Evolutionary conservation across 2,797 vertebrate genomes (phyloP).

Genomic region (Sebastes aleutianus): DNA sequence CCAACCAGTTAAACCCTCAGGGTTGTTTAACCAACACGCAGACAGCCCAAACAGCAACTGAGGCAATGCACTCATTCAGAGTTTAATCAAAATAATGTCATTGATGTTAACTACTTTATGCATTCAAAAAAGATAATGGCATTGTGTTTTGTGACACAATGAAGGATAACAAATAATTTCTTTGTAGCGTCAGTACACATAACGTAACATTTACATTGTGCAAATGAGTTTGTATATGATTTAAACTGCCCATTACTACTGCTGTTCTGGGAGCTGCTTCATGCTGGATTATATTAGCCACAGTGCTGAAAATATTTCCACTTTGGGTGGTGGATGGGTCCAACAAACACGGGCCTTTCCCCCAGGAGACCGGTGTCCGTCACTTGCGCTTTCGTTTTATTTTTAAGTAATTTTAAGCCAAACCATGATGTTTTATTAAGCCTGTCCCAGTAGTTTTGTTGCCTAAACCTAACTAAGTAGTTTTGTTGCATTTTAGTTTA

Average conservation of each 20-base stretch:
- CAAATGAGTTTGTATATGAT: neutral
- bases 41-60: conserved; percentile 22
- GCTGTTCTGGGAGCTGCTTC: neutral
- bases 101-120: neutral
- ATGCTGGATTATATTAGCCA: neutral
- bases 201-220: neutral
- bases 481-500: too few relatives aligned
- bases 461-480: too few relatives aligned
- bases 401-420: too few relatives aligned
- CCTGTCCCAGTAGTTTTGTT: too few relatives aligned
- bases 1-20: conserved; percentile 75
- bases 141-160: neutral
- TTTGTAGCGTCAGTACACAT: neutral
- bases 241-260: neutral
- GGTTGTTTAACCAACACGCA: conserved; percentile 67
- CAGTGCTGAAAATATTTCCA: neutral
- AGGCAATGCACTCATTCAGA: neutral
- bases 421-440: too few relatives aligned
- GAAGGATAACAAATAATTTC: neutral
- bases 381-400: too few relatives aligned
- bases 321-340: too few relatives aligned
- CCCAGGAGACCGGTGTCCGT: too few relatives aligned
- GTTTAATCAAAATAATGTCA: neutral
- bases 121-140: neutral
- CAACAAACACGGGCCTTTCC: too few relatives aligned